A percentile compares a stretch with the other conserved stretches of the same genome.
Evolutionary conservation across 2,113 vertebrate species (phyloP).

Genomic region (Mungos mungo): DNA sequence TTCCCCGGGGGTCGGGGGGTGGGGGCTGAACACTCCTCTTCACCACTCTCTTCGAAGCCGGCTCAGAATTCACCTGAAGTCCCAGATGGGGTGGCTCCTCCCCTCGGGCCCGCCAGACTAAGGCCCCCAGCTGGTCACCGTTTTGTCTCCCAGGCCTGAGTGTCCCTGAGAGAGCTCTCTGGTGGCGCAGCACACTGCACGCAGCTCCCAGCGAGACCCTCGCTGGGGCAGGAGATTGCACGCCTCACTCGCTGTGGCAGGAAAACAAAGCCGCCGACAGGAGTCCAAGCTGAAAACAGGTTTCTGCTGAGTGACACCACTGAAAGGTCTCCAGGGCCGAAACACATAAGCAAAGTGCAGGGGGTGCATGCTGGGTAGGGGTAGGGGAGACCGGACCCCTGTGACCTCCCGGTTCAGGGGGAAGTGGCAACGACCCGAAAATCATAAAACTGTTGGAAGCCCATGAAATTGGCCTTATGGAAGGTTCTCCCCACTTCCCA

Average conservation of each 20-base stretch:
- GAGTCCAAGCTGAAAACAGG: neutral
- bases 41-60: neutral
- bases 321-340: neutral
- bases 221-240: too few relatives aligned
- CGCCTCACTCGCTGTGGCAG: neutral
- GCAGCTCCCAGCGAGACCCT: neutral
- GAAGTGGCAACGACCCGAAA: neutral
- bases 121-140: neutral
- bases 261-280: neutral
- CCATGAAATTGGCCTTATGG: neutral
- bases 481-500: neutral
- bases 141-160: neutral
- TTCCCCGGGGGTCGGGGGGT: too few relatives aligned
- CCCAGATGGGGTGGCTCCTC: neutral
- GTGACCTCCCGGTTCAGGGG: neutral
- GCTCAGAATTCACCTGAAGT: neutral
- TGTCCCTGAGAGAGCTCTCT: neutral
- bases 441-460: neutral
- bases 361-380: too few relatives aligned
- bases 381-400: neutral
- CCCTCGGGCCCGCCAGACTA: neutral
- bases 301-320: neutral
- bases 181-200: neutral
- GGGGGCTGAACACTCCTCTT: neutral
- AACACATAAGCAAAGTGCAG: neutral